phyloP scores from a whole-genome alignment of 2,113 vertebrate species.

The Phaethon lepturus region DNA sequence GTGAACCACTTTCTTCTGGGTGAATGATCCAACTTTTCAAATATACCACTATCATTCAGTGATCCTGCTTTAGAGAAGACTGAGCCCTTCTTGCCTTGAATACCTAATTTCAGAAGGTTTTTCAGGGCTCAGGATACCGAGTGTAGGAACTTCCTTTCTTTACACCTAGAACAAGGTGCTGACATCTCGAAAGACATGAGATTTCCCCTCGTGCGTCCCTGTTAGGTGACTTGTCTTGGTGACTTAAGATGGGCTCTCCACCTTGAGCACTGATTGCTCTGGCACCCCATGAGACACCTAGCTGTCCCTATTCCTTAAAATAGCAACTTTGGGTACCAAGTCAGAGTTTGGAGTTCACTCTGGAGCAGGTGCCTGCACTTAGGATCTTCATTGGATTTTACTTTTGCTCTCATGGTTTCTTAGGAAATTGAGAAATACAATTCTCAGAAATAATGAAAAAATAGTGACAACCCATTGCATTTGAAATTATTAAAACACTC shows the following conservation, averaged over 20 bases:
- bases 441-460: not conserved
- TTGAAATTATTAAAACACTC: not conserved
- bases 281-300: not conserved
- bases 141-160: not conserved
- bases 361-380: rapidly evolving
- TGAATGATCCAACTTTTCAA: not conserved
- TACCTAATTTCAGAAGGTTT: not conserved
- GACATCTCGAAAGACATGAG: not conserved
- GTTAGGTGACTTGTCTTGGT: not conserved
- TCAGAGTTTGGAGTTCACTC: not conserved
- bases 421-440: not conserved
- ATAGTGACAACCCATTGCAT: not conserved
- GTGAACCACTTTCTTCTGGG: not conserved
- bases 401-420: not conserved
- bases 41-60: not conserved
- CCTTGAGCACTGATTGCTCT: not conserved
- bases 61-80: not conserved
- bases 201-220: not conserved
- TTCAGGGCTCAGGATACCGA: not conserved
- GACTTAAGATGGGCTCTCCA: not conserved
- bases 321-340: not conserved
- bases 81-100: not conserved
- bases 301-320: not conserved
- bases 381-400: not conserved
- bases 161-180: not conserved